phyloP scores from a whole-genome alignment of 1,140 invertebrate species.

The Trichonephila inaurata region DNA sequence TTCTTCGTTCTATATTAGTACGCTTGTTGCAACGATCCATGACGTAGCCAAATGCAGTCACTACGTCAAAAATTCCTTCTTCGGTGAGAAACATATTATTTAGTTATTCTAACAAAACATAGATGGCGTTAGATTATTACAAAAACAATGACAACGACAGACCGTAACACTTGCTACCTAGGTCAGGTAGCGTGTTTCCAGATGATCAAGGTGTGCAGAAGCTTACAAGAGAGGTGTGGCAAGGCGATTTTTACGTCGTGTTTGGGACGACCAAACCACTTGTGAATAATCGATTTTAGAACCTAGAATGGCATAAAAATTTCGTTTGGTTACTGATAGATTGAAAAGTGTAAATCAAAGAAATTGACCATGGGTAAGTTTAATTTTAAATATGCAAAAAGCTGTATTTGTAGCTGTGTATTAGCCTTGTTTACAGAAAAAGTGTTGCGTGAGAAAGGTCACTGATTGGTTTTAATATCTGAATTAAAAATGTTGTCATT shows the following conservation, averaged over 20 bases:
- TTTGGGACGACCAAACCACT: background rate
- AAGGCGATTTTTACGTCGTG: background rate
- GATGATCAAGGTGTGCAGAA: conserved; percentile 40
- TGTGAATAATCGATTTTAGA: background rate
- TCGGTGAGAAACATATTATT: background rate
- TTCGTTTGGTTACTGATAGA: too few species aligned
- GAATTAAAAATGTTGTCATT: background rate
- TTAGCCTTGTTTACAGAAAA: background rate
- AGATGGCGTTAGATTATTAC: conserved; percentile 27
- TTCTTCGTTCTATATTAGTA: too few species aligned
- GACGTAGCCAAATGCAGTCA: background rate
- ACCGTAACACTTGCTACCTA: conserved; percentile 38
- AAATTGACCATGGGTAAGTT: conserved; percentile 15
- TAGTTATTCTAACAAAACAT: conserved; percentile 5
- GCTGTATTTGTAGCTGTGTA: background rate
- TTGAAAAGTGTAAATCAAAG: background rate
- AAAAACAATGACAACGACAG: conserved; percentile 30
- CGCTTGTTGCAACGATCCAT: too few species aligned
- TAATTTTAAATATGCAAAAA: background rate
- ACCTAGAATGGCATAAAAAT: conserved; percentile 2
- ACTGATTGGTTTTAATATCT: background rate
- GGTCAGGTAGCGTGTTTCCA: conserved; percentile 55
- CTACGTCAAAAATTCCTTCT: background rate
- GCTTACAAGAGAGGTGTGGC: conserved; percentile 25
- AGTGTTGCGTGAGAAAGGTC: background rate